phyloP scores from a whole-genome alignment of 2,113 vertebrate species.

The Cyanoderma ruficeps region DNA sequence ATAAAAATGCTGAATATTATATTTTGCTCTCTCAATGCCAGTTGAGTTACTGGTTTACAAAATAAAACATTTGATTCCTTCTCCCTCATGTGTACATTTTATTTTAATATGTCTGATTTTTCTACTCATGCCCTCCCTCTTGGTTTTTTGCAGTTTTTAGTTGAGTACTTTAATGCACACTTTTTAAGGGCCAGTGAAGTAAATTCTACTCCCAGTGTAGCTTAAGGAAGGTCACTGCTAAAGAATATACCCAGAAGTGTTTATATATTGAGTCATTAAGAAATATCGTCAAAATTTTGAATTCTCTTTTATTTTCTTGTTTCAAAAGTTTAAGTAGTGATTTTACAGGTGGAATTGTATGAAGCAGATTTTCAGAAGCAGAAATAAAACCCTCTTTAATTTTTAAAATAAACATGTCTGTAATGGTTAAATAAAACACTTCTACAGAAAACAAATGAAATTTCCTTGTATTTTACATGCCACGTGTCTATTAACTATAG shows the following conservation, averaged over 20 bases:
- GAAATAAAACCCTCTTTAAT: neutral
- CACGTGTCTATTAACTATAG: neutral
- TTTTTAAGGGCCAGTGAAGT: neutral
- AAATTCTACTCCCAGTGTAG: neutral
- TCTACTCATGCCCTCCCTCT: neutral
- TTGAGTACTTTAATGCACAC: neutral
- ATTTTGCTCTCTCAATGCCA: neutral
- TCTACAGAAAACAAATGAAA: neutral
- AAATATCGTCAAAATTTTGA: neutral
- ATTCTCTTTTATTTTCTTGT: neutral
- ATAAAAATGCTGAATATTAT: neutral
- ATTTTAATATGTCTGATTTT: conserved; percentile 7
- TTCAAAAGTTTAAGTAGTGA: neutral
- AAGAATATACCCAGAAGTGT: neutral
- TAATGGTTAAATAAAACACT: neutral
- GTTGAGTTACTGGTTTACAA: neutral
- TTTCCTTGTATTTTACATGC: neutral
- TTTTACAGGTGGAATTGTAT: neutral
- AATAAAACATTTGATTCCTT: neutral
- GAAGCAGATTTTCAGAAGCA: neutral
- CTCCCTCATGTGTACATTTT: neutral
- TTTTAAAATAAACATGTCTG: neutral
- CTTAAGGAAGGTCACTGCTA: neutral
- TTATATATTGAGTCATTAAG: neutral
- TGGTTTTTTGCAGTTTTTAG: neutral